Percentiles rank a stretch among this genome's conserved stretches.
phyloP scores from a whole-genome alignment of 2,888 invertebrate genomes.

The Cheilosia impressa region DNA sequence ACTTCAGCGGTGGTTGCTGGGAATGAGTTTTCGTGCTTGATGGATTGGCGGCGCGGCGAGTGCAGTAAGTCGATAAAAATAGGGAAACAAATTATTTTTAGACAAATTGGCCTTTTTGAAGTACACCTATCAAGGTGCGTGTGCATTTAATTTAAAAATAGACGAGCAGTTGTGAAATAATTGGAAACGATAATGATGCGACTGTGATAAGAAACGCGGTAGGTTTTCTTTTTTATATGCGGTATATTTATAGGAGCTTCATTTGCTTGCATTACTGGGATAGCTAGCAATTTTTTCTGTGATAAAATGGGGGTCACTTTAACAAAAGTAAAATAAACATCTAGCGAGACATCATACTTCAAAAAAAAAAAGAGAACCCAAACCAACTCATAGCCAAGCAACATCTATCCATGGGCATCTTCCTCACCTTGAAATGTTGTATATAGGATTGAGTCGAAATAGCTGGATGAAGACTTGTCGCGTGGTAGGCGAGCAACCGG shows the following conservation, averaged over 20 bases:
- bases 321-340: too few relatives aligned
- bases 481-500: too few relatives aligned
- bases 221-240: neutral
- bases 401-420: too few relatives aligned
- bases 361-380: too few relatives aligned
- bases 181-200: neutral
- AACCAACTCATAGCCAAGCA: too few relatives aligned
- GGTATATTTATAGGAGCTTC: neutral
- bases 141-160: neutral
- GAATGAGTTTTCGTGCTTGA: neutral
- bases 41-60: neutral
- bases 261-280: too few relatives aligned
- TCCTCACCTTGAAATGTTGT: too few relatives aligned
- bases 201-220: neutral
- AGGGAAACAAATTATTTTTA: conserved; percentile 8
- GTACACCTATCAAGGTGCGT: neutral
- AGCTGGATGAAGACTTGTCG: too few relatives aligned
- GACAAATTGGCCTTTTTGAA: neutral
- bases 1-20: neutral
- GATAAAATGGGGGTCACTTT: too few relatives aligned
- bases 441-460: too few relatives aligned
- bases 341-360: too few relatives aligned
- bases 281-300: too few relatives aligned
- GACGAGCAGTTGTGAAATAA: neutral
- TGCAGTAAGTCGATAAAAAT: neutral